phyloP scores from a whole-genome alignment of 2,113 vertebrate species.

The Tautogolabrus adspersus region DNA sequence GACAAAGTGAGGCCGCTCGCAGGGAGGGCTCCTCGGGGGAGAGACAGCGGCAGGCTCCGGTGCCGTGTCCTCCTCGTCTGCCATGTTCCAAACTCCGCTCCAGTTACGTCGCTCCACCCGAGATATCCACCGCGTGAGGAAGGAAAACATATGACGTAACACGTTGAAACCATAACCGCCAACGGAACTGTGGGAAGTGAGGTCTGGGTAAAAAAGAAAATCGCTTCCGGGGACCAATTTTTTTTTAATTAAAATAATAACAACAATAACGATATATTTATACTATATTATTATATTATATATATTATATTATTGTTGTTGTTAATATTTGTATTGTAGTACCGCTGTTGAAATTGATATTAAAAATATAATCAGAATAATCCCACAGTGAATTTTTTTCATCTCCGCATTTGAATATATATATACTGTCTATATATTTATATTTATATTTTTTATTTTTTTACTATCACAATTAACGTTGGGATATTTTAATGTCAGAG shows the following conservation, averaged over 20 bases:
- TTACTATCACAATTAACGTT: not conserved
- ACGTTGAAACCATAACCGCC: not conserved
- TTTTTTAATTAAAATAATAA: not conserved
- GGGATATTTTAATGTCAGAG: not conserved
- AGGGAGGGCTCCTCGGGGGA: slow-evolving; percentile 54
- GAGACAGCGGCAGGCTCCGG: slow-evolving; percentile 56
- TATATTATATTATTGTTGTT: not conserved
- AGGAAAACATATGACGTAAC: slow-evolving; percentile 63
- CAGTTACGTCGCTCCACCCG: not conserved
- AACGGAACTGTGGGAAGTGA: slow-evolving; percentile 67
- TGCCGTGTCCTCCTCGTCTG: slow-evolving; percentile 75
- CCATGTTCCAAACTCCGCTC: slow-evolving; percentile 71
- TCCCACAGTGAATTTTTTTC: too few species aligned
- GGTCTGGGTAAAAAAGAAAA: slow-evolving; percentile 18
- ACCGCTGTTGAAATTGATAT: not conserved
- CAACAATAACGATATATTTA: too few species aligned
- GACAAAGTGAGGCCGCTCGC: slow-evolving; percentile 68
- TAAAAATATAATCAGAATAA: too few species aligned
- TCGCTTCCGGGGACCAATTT: not conserved
- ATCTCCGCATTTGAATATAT: too few species aligned
- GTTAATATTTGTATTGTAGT: not conserved
- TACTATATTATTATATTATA: not conserved
- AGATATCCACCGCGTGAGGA: slow-evolving; percentile 26
- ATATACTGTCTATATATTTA: not conserved
- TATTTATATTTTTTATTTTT: not conserved